Evolutionary conservation across 1,140 invertebrate genomes (phyloP).

Genomic region (Vanessa atalanta): DNA sequence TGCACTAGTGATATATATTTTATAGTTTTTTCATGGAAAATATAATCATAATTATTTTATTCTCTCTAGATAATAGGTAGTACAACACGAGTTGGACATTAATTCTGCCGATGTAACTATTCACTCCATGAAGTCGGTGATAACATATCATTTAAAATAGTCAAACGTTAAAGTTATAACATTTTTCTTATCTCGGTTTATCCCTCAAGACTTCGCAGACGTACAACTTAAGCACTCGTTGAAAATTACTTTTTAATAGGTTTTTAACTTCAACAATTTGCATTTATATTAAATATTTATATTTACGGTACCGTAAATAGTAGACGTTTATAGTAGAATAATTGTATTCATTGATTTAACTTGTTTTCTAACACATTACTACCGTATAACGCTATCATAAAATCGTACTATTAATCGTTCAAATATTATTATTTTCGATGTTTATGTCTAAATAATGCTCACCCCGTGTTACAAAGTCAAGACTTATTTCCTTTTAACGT

Average conservation of each 20-base stretch:
- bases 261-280: slow-evolving; percentile 11
- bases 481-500: slow-evolving; percentile 34
- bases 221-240: slow-evolving; percentile 1
- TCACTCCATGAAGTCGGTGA: slow-evolving; percentile 7
- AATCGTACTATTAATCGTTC: too few relatives aligned
- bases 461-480: slow-evolving; percentile 27
- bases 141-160: slow-evolving; percentile 16
- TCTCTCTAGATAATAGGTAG: neutral
- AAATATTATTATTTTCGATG: too few relatives aligned
- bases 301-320: too few relatives aligned
- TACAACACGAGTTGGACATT: slow-evolving; percentile 5
- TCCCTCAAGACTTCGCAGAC: slow-evolving; percentile 2
- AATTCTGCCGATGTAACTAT: neutral
- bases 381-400: too few relatives aligned
- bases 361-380: too few relatives aligned
- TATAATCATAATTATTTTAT: slow-evolving; percentile 4
- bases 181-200: slow-evolving; percentile 13
- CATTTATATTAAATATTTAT: neutral
- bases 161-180: slow-evolving; percentile 7
- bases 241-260: slow-evolving; percentile 4
- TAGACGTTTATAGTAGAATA: too few relatives aligned
- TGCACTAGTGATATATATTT: too few relatives aligned
- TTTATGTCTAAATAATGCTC: neutral
- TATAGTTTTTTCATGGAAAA: neutral
- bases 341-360: too few relatives aligned